phyloP scores from a whole-genome alignment of 64 coral and sea anemone species.

The Montipora foliosa region DNA sequence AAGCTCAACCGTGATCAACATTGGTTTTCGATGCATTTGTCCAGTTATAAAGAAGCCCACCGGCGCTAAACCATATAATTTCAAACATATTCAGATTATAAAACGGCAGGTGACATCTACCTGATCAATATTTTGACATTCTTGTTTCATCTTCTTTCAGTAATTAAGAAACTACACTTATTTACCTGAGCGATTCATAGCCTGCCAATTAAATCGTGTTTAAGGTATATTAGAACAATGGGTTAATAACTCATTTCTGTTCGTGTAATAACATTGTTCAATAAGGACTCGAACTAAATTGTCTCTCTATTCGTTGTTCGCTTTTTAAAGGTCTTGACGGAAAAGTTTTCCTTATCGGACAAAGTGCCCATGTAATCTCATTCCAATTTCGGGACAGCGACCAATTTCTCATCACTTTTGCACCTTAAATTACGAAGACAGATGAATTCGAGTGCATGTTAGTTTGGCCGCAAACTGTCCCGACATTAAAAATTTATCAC shows the following conservation, averaged over 20 bases:
- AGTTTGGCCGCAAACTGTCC: constrained; percentile 48
- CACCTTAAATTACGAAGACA: constrained; percentile 17
- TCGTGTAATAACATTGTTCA: constrained; percentile 85
- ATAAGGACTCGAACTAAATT: constrained; percentile 74
- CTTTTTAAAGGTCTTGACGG: constrained; percentile 21
- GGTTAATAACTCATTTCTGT: constrained; percentile 90
- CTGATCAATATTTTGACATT: constrained; percentile 50
- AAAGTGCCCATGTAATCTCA: constrained; percentile 24
- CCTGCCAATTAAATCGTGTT: constrained; percentile 98
- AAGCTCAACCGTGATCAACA: not conserved
- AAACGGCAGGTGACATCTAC: constrained; percentile 72
- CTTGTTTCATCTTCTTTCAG: constrained; percentile 74
- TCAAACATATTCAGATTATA: constrained; percentile 44
- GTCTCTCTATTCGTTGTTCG: constrained; percentile 66
- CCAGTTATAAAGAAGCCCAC: constrained; percentile 42
- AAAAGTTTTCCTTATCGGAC: constrained; percentile 20
- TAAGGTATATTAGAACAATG: constrained; percentile 86
- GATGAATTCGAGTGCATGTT: constrained; percentile 31
- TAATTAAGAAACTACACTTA: constrained; percentile 88
- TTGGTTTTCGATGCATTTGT: constrained; percentile 12
- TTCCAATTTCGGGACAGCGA: constrained; percentile 18
- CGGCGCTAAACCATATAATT: constrained; percentile 24
- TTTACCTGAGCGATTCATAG: constrained; percentile 74
- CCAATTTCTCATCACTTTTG: constrained; percentile 13
- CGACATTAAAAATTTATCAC: constrained; percentile 48